These are phyloP conservation scores for Hemistola chrysoprasaria DNA, from an alignment of 2,888 invertebrate species.

Conservation along the genomic window DNA sequence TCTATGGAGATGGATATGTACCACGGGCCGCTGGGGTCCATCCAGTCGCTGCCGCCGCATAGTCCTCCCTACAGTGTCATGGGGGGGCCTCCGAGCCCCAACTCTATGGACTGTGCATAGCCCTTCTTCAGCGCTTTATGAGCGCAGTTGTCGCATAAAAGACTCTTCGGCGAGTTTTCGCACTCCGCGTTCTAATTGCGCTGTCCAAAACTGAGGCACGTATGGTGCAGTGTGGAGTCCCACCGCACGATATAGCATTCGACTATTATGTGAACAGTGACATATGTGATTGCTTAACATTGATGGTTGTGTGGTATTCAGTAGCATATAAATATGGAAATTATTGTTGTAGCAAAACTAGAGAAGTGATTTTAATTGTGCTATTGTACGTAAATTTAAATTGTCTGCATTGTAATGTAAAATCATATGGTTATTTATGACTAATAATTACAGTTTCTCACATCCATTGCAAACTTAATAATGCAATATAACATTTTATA, in stretches of 20 bases:
- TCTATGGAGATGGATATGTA: conserved; percentile 85
- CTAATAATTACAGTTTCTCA: too few species aligned
- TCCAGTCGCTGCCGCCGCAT: conserved; percentile 85
- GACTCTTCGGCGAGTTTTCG: conserved; percentile 5
- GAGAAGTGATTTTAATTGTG: conserved; percentile 2
- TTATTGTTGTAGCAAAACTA: conserved; percentile 10
- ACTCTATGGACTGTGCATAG: conserved; percentile 89
- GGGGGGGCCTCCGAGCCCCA: conserved; percentile 85
- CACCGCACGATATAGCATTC: not conserved
- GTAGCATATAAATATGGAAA: conserved; percentile 13
- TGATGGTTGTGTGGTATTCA: conserved; percentile 20
- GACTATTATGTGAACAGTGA: conserved; percentile 9
- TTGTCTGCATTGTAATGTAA: too few species aligned
- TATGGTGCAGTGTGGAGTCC: too few species aligned
- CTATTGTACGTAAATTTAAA: too few species aligned
- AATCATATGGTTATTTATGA: too few species aligned
- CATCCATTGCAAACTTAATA: too few species aligned
- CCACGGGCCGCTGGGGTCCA: conserved; percentile 85
- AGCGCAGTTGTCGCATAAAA: conserved; percentile 40
- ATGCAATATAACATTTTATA: too few species aligned
- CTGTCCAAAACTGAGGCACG: not conserved
- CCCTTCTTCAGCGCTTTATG: conserved; percentile 69
- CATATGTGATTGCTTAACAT: conserved; percentile 17
- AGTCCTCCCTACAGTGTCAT: conserved; percentile 88
- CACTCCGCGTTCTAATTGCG: conserved; percentile 4